Percentiles rank a stretch among this genome's conserved stretches.
Evolutionary conservation across 2,113 vertebrate genomes (phyloP).

Genomic region (Pelmatolapia mariae): DNA sequence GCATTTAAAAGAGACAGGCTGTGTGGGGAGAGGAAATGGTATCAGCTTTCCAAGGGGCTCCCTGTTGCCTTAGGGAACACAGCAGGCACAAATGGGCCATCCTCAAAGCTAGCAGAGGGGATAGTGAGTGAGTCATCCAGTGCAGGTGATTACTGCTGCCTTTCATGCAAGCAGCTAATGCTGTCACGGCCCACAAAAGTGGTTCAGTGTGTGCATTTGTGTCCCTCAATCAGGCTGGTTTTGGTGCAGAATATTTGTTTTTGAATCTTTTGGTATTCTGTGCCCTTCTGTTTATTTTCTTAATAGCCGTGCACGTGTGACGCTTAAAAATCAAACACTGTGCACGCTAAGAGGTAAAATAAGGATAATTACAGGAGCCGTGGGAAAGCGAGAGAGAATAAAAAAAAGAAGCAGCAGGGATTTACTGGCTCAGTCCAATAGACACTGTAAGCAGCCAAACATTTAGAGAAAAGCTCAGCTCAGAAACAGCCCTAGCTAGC

Average conservation of each 20-base stretch:
- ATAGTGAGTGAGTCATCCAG: constrained; percentile 44
- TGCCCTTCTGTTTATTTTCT: background rate
- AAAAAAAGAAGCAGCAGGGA: background rate
- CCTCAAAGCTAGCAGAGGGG: background rate
- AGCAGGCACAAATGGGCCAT: constrained; percentile 24
- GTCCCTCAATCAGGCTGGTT: background rate
- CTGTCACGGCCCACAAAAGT: background rate
- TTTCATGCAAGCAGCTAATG: constrained; percentile 6
- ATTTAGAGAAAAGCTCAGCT: background rate
- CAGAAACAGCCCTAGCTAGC: background rate
- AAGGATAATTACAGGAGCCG: background rate
- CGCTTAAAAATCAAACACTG: background rate
- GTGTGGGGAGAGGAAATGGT: background rate
- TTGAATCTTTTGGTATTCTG: background rate
- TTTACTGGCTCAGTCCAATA: background rate
- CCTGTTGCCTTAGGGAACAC: constrained; percentile 31
- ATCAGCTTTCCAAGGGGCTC: constrained; percentile 42
- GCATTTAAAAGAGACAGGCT: background rate
- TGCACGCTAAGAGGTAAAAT: background rate
- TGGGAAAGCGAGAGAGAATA: background rate
- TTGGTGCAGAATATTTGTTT: background rate
- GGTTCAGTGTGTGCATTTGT: background rate
- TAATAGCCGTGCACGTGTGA: background rate
- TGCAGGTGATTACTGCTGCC: constrained; percentile 22
- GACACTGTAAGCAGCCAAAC: background rate